These are phyloP conservation scores for Panagrolaimus sp. DNA, from an alignment of 1,140 invertebrate genomes.

Conservation along the genomic window DNA sequence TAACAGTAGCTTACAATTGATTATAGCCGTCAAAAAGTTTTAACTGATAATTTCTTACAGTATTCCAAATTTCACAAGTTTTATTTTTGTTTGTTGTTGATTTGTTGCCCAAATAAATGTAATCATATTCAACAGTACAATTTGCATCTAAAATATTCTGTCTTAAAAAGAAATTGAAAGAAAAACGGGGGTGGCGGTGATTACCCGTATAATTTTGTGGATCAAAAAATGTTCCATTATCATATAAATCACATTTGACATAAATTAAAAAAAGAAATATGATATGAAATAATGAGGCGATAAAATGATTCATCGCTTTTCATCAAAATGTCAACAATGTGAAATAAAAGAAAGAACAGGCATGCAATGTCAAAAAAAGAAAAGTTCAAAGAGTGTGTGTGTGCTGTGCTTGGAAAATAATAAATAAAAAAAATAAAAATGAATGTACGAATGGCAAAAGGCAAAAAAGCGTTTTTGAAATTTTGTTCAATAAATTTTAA, in stretches of 20 bases:
- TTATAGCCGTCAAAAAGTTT: conserved; percentile 15
- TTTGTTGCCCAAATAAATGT: conserved; percentile 11
- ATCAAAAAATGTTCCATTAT: conserved; percentile 15
- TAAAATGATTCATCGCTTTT: too few species aligned
- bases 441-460: too few species aligned
- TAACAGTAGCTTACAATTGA: conserved; percentile 16
- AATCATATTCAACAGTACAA: conserved; percentile 7
- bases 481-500: too few species aligned
- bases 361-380: too few species aligned
- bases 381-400: too few species aligned
- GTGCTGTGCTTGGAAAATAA: too few species aligned
- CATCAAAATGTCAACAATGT: too few species aligned
- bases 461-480: too few species aligned
- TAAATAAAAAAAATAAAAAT: too few species aligned
- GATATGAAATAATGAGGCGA: too few species aligned
- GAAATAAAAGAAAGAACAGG: too few species aligned
- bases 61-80: neutral
- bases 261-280: neutral
- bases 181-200: too few species aligned
- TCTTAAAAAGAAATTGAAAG: neutral
- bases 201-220: conserved; percentile 16
- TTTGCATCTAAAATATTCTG: conserved; percentile 15
- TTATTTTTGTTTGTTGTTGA: neutral
- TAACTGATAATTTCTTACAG: neutral
- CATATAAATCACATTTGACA: neutral